These are phyloP conservation scores for Harpalus rufipes DNA, from an alignment of 2,888 invertebrate species.

Conservation along the genomic window DNA sequence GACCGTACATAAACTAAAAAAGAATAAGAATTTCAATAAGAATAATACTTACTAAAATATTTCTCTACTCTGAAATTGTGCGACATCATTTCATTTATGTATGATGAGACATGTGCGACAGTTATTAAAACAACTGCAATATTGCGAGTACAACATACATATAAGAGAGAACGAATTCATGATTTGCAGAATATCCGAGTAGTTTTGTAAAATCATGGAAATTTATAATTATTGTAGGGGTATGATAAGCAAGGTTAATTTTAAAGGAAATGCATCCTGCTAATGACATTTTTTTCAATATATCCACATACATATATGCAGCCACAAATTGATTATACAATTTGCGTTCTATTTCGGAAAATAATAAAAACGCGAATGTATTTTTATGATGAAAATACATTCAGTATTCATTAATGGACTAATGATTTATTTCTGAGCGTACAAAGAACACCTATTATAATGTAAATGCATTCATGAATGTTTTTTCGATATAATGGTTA, in stretches of 20 bases:
- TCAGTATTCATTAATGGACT: conserved; percentile 67
- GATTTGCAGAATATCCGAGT: not conserved
- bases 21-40: too few relatives aligned
- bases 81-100: too few relatives aligned
- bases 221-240: not conserved
- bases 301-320: conserved; percentile 50
- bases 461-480: conserved; percentile 67
- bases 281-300: conserved; percentile 61
- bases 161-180: not conserved
- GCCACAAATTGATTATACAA: conserved; percentile 65
- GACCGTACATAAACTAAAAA: too few relatives aligned
- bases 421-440: conserved; percentile 68
- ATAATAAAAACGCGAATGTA: conserved; percentile 64
- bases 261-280: conserved; percentile 57
- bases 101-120: too few relatives aligned
- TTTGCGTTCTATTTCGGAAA: conserved; percentile 64
- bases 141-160: not conserved
- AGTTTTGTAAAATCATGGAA: not conserved
- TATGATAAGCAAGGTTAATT: conserved; percentile 55
- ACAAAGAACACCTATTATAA: conserved; percentile 67
- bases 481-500: conserved; percentile 67
- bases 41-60: too few relatives aligned
- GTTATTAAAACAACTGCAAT: too few relatives aligned
- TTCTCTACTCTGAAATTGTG: too few relatives aligned
- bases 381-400: conserved; percentile 67